Base-by-base conservation (phyloP, 2,797 vertebrate genomes). In the Denticeps clupeoides region DNA sequence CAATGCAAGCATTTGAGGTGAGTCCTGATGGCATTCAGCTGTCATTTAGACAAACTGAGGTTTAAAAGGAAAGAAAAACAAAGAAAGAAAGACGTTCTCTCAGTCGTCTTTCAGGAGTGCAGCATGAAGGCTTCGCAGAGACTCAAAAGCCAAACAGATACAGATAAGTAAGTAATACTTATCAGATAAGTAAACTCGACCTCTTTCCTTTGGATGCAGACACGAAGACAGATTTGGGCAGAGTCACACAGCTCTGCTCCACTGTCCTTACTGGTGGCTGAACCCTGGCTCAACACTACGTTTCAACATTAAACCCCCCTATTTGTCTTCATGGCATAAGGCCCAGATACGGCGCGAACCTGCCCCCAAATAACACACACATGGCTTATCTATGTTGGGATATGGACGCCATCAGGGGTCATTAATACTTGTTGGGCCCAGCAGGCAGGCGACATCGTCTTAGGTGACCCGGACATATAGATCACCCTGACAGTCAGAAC, bases 401-500 rank as follows among this genome's bases (percentile, higher is more conserved):
- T n/a, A n/a, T n/a, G n/a, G n/a, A 35, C 18, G 22, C 29, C 29
- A 18, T 31, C 21, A 4, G 9, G 15, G 3, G 37, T 18, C 47
- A 49, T 49, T 32, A 29, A 40, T 49, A 41, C 11, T 42, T 16
- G 28, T 49, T 55, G 49, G 52, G 28, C 42, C 33, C 27, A 26
- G 31, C 41, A 47, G 45, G 23, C 22, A 47, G 26, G 41, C 26
- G 41, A 21, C 13, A 10, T 9, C 37, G 10, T 35, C 8, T 19
- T 10, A 28, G 22, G 31, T 29, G 10, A 32, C 16, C 26, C 21
- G 32, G 22, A 19, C 37, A 28, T 49, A 49, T 56, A 41, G 31
- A 56, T 56, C 53, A 49, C 37, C 29, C 6, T 56, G 55, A 57
- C 41, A 45, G 49, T 42, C 27, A n/a, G 42, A 42, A 31, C 42